A percentile compares a stretch with the other conserved stretches of the same genome.
phyloP scores from a whole-genome alignment of 2,888 invertebrate species.

The Oxycera nigricornis region DNA sequence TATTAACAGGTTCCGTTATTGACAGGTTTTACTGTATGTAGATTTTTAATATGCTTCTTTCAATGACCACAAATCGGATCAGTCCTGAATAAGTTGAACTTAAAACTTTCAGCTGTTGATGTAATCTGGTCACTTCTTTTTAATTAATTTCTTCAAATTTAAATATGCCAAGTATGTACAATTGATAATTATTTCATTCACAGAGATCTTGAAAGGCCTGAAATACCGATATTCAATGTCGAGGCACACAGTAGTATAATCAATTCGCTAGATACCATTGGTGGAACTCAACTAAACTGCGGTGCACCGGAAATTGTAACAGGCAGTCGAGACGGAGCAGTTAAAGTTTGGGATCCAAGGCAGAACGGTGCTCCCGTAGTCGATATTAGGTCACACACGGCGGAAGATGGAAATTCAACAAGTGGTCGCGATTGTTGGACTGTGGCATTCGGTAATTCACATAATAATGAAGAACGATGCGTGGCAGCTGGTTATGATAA shows the following conservation, averaged over 20 bases:
- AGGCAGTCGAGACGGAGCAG: constrained; percentile 91
- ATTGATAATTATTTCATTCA: no score
- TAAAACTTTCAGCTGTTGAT: no score
- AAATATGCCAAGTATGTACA: no score
- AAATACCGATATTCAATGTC: constrained; percentile 78
- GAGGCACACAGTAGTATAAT: constrained; percentile 84
- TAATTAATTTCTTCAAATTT: no score
- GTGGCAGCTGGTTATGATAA: constrained; percentile 95
- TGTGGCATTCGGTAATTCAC: constrained; percentile 91
- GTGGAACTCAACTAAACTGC: constrained; percentile 79
- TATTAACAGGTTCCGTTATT: no score
- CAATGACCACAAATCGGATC: no score
- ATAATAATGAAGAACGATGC: constrained; percentile 82
- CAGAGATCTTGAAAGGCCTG: constrained; percentile 81
- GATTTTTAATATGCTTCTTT: no score
- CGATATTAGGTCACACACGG: constrained; percentile 66
- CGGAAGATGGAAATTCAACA: constrained; percentile 48
- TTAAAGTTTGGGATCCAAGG: constrained; percentile 95
- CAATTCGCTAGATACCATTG: constrained; percentile 90
- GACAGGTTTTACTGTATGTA: no score
- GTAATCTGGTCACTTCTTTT: no score
- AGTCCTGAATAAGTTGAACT: no score
- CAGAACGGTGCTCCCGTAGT: constrained; percentile 90
- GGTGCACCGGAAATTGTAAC: constrained; percentile 96
- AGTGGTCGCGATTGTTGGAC: constrained; percentile 90